A percentile compares a stretch with the other conserved stretches of the same genome.
These are phyloP conservation scores for Carettochelys insculpta DNA, from an alignment of 2,113 vertebrate species.

Conservation along the genomic window DNA sequence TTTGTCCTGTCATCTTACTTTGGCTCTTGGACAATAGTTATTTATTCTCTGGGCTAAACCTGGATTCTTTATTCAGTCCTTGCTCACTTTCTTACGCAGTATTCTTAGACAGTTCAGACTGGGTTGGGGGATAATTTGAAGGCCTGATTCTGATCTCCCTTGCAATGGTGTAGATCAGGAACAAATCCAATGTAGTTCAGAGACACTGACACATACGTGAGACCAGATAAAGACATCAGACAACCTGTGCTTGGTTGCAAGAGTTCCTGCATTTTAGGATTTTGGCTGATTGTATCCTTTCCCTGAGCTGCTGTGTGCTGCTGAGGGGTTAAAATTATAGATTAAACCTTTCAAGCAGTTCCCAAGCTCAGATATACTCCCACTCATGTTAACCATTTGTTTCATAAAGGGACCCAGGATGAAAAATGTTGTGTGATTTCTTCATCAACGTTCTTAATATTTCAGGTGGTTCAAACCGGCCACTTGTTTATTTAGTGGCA, in stretches of 20 bases:
- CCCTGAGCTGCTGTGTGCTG: neutral
- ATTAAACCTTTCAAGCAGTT: neutral
- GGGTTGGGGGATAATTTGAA: neutral
- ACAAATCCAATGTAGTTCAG: neutral
- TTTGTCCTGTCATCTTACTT: slow-evolving; percentile 32
- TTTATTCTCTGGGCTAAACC: neutral
- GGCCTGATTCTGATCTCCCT: neutral
- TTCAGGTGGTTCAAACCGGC: slow-evolving; percentile 32
- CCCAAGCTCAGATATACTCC: neutral
- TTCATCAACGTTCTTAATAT: slow-evolving; percentile 50
- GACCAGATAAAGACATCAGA: neutral
- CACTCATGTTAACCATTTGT: slow-evolving; percentile 33
- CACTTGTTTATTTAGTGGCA: slow-evolving; percentile 14
- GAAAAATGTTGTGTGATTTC: slow-evolving; percentile 29
- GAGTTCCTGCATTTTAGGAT: neutral
- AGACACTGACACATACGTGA: neutral
- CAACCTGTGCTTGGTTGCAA: neutral
- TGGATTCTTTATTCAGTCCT: neutral
- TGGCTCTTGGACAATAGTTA: slow-evolving; percentile 36
- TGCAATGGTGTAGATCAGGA: neutral
- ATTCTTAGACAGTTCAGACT: neutral
- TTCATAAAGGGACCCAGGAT: slow-evolving; percentile 4
- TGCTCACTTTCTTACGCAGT: neutral
- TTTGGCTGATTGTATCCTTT: neutral
- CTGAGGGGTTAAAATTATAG: slow-evolving; percentile 15